These are phyloP conservation scores for Melanchra persicariae DNA, from an alignment of 2,888 invertebrate genomes.

Conservation along the genomic window DNA sequence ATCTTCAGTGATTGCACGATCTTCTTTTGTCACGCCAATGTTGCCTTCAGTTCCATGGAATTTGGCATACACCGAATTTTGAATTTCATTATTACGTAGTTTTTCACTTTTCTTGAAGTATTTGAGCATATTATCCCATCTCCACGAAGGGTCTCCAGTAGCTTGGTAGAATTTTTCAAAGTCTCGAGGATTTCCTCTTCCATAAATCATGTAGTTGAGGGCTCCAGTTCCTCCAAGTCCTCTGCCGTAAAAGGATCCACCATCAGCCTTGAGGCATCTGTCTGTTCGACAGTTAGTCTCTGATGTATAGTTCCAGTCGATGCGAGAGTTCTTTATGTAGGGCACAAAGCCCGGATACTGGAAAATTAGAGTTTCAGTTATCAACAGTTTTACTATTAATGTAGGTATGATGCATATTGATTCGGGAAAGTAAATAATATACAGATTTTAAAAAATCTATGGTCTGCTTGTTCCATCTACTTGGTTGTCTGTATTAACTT, in stretches of 20 bases:
- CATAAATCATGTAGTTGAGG: constrained; percentile 67
- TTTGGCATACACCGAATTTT: constrained; percentile 46
- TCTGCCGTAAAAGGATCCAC: constrained; percentile 64
- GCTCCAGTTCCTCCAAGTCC: constrained; percentile 73
- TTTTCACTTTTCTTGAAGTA: constrained; percentile 73
- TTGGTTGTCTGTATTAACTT: constrained; percentile 1
- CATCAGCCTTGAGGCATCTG: constrained; percentile 19
- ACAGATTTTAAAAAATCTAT: no score
- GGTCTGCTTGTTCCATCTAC: no score
- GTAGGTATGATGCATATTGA: no score
- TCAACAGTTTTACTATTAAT: no score
- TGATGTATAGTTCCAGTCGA: constrained; percentile 68
- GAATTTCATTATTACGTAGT: constrained; percentile 51
- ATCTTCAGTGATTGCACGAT: constrained; percentile 5
- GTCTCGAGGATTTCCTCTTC: constrained; percentile 67
- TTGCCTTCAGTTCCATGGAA: constrained; percentile 64
- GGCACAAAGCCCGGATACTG: constrained; percentile 59
- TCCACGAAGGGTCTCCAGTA: constrained; percentile 69
- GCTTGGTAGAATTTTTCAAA: constrained; percentile 66
- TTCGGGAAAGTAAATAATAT: no score
- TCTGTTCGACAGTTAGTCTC: constrained; percentile 38
- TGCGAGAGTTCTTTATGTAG: constrained; percentile 21
- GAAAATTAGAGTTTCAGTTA: constrained; percentile 21
- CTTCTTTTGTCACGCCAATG: constrained; percentile 69
- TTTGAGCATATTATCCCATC: constrained; percentile 64